Evolutionary conservation across 2,888 invertebrate genomes (phyloP).

Genomic region (Andrena praecox): DNA sequence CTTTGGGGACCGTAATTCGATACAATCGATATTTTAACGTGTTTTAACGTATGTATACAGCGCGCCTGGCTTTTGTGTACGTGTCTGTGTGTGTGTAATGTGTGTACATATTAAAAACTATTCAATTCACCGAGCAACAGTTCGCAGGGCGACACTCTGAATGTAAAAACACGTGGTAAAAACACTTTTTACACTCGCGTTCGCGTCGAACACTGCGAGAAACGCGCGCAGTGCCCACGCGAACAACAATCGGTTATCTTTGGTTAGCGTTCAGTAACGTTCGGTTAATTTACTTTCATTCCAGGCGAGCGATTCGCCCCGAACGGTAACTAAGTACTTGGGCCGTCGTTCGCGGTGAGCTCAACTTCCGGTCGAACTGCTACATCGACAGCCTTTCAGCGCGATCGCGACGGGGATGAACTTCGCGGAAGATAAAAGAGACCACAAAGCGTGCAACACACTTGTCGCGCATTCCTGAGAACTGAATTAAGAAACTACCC

Average conservation of each 20-base stretch:
- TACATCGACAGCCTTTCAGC: neutral
- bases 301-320: neutral
- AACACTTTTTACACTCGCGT: conserved; percentile 1
- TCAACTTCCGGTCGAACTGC: conserved; percentile 11
- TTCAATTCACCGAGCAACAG: conserved; percentile 80
- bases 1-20: conserved; percentile 60
- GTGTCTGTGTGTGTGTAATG: conserved; percentile 2
- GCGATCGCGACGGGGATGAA: neutral
- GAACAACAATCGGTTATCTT: conserved; percentile 9
- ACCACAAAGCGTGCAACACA: no score
- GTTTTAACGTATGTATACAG: conserved; percentile 70
- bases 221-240: neutral
- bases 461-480: no score
- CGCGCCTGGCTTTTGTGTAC: neutral
- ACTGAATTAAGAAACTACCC: no score
- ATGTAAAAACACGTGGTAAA: conserved; percentile 67
- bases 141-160: conserved; percentile 69
- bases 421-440: no score
- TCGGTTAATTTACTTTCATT: conserved; percentile 2
- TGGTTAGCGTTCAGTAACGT: conserved; percentile 10
- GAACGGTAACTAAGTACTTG: neutral
- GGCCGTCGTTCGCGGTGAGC: neutral
- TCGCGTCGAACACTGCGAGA: conserved; percentile 6
- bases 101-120: conserved; percentile 71
- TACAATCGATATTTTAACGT: conserved; percentile 60